Percentiles rank a stretch among this genome's conserved stretches.
phyloP scores from a whole-genome alignment of 2,113 vertebrate species.

The Anser cygnoides region DNA sequence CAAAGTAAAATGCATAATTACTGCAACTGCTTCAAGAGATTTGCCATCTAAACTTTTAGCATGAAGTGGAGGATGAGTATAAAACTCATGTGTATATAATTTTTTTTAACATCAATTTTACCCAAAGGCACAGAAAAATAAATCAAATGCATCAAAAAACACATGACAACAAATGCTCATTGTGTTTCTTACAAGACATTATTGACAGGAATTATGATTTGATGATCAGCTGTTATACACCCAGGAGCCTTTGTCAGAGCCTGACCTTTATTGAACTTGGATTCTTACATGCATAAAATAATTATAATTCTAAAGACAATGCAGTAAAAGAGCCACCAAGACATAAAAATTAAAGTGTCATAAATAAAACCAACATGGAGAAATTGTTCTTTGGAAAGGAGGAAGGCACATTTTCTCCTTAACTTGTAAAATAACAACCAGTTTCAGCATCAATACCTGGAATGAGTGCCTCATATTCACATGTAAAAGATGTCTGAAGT shows the following conservation, averaged over 20 bases:
- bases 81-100: background rate
- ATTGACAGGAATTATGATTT: background rate
- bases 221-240: background rate
- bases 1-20: conserved; percentile 7
- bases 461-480: conserved; percentile 77
- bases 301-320: background rate
- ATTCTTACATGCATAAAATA: background rate
- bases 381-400: too few species aligned
- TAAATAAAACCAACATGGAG: background rate
- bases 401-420: too few species aligned
- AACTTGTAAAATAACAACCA: too few species aligned
- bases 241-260: background rate
- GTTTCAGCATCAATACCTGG: conserved; percentile 72
- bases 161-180: background rate
- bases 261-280: background rate
- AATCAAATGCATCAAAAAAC: background rate
- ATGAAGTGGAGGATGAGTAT: background rate
- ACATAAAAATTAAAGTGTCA: background rate
- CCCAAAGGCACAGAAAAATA: background rate
- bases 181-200: background rate
- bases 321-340: background rate
- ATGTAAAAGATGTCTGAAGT: conserved; percentile 67
- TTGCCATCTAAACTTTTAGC: background rate
- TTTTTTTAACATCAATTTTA: background rate
- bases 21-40: background rate